Conservation (phyloP, 2,113 vertebrate genomes). For the Corynorhinus townsendii region DNA sequence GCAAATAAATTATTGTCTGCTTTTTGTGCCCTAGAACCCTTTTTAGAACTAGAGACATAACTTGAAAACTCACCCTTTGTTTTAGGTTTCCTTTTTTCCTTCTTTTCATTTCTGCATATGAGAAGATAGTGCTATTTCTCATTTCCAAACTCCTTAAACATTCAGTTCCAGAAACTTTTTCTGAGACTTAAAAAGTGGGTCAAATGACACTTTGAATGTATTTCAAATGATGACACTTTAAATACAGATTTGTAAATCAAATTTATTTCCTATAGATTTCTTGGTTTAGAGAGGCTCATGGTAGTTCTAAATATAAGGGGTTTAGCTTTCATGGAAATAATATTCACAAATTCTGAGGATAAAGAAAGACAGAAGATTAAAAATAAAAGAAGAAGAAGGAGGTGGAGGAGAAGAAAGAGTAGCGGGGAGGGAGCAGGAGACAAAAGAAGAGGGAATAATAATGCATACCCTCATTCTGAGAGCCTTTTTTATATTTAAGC, state of each 20-base stretch:
- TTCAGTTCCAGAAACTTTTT: neutral
- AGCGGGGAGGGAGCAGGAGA: neutral
- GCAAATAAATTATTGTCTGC: neutral
- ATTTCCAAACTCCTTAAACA: neutral
- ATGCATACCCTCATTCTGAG: neutral
- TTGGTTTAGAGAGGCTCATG: neutral
- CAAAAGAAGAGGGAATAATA: neutral
- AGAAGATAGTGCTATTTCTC: neutral
- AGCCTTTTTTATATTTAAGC: neutral
- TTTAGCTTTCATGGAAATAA: neutral
- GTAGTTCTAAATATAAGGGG: neutral
- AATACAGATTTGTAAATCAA: slow-evolving; percentile 23
- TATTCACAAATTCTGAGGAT: neutral
- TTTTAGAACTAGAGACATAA: neutral
- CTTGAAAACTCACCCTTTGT: neutral
- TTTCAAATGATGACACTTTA: slow-evolving; percentile 8
- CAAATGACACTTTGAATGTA: neutral
- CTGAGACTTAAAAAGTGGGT: slow-evolving; percentile 1
- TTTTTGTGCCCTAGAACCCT: neutral
- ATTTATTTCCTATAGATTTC: neutral
- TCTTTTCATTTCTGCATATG: neutral
- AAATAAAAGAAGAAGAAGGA: neutral
- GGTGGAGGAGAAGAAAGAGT: neutral
- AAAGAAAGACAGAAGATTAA: neutral
- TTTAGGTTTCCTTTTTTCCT: neutral